Base-by-base conservation (phyloP, 2,888 invertebrate genomes). In the Yponomeuta malinellus region DNA sequence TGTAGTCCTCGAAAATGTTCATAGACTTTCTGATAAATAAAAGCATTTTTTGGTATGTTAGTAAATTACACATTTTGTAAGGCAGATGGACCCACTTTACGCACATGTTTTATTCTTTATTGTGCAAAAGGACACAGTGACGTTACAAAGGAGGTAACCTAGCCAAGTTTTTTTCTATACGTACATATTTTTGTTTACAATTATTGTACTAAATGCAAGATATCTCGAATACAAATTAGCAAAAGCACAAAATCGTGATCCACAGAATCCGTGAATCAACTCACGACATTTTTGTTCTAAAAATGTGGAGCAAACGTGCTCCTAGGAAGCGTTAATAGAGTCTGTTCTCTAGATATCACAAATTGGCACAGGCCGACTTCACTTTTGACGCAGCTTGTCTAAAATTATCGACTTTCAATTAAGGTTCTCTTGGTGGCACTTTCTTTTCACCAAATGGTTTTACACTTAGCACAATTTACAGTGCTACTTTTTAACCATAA, bases 1-100 rank as follows among this genome's bases (percentile, higher is more conserved):
- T 82, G 79, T 76, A 80, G 15, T 77, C 78, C 81, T 83, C 82
- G 83, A 84, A 84, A 84, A 76, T 69, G 69, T 71, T 85, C 89
- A 90, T 90, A 82, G 82, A 83, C 79, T 74, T 78, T 75, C 77
- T 83, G 88, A 90, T 90, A 90, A 84, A 78, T 78, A 15, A 59
- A 15, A 59, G 43, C 33, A 4, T 33, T 43, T 8, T 5, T 43
- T 8, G 1, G 43, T 37, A 5, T 37, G 37, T 37, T 2, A 37
- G 2, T 37, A 37, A 37, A 37, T 37, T 37, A 37, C 37, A 37
- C 37, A 37, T 37, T 37, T 5, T 37, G 0, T 37, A 5, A 37
- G 37, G 37, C 4, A 37, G 2, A 37, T 37, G 37, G 37, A 37
- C 37, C 0, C 2, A 37, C 37, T 37, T 2, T 4, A 37, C 37